Base-by-base conservation (phyloP, 2,888 invertebrate species). In the Acanthoscelides obtectus region DNA sequence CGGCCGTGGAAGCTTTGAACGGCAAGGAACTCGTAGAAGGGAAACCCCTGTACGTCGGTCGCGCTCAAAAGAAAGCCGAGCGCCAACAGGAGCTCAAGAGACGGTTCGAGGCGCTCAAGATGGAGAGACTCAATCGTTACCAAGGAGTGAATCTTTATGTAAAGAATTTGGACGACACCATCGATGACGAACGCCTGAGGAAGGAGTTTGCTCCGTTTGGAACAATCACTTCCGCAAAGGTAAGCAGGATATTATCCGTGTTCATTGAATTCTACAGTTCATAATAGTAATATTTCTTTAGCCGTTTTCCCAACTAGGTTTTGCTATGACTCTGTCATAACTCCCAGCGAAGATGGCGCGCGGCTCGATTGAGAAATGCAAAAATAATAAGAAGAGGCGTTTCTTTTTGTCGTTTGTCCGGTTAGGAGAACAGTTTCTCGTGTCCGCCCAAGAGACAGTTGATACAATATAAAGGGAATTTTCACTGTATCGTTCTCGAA, bases 21-120 rank as follows among this genome's bases (percentile, higher is more conserved):
- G 96, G 82, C 81, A 95, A 94, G 83, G 96, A 96, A 83, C 88
- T 95, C 75, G 88, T 91, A 63, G 95, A 95, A 83, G 94, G 94
- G 22, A 95, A 95, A 84, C 90, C 91, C 22, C 87, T 99, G 80
- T 98, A 97, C 87, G 99, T 99, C 19, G 98, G 98, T 45, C 93
- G 99, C 75, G 99, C 99, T 70, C 99, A 99, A 86, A 99, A 99
- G 89, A 98, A 98, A 86, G 95, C 96, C 20, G 99, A 99, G 85
- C 93, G 99, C 72, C 97, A 98, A 84, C 95, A 96, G 80, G 99
- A 99, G 85, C 87, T 99, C n/a, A 97, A 97, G 84, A 93, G 98
- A 72, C 95, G 95, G 84, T 99, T 98, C 86, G 99, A 99, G 84
- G 94, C 95, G 81, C 87, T 98, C 74, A 98, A 99, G 87, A 92